These are phyloP conservation scores for Muntiacus reevesi DNA, from an alignment of 2,113 vertebrate genomes.

Conservation along the genomic window DNA sequence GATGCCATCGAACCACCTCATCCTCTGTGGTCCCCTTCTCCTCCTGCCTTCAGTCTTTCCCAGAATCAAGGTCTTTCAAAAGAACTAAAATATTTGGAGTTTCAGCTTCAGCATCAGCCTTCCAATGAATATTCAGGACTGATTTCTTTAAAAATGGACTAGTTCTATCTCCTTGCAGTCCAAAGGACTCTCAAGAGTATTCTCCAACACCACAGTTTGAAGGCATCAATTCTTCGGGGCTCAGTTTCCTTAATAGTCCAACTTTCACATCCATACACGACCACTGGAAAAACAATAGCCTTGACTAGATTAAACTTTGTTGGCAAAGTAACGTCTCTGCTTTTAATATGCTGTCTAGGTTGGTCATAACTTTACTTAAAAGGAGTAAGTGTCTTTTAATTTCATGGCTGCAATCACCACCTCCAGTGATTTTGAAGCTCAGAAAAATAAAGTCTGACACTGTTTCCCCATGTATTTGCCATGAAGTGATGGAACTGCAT, in stretches of 20 bases:
- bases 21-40: neutral
- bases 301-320: neutral
- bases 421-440: neutral
- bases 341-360: neutral
- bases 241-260: neutral
- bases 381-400: neutral
- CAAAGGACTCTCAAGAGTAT: neutral
- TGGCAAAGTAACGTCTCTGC: neutral
- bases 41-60: neutral
- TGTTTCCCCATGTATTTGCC: neutral
- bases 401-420: neutral
- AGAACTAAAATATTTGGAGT: neutral
- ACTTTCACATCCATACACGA: neutral
- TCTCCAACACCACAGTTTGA: neutral
- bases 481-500: neutral
- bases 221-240: neutral
- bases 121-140: neutral
- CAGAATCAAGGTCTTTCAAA: neutral
- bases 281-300: neutral
- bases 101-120: neutral
- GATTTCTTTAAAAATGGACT: neutral
- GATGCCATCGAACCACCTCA: neutral
- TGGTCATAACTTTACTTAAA: neutral
- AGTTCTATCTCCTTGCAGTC: neutral
- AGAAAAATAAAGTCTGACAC: neutral